A percentile compares a stretch with the other conserved stretches of the same genome.
Evolutionary conservation across 2,888 invertebrate genomes (phyloP).

Genomic region (Sarcophaga subvicina): DNA sequence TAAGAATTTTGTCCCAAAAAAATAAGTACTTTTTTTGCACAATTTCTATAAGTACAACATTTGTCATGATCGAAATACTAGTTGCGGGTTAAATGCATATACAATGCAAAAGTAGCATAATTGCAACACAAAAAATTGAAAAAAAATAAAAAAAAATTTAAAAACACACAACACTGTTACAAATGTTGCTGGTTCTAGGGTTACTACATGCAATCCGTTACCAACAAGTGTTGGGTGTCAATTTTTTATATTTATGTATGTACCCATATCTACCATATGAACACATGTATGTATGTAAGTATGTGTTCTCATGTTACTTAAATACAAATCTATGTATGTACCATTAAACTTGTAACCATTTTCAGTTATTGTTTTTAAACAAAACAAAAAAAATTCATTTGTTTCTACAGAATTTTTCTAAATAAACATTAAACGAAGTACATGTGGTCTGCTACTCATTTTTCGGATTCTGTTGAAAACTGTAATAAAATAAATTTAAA

Average conservation of each 20-base stretch:
- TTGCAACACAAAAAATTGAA: neutral
- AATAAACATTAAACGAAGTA: neutral
- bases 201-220: neutral
- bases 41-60: neutral
- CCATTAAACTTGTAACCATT: conserved; percentile 12
- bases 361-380: neutral
- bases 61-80: conserved; percentile 2
- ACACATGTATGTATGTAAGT: neutral
- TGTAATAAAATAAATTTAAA: neutral
- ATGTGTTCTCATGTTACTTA: neutral
- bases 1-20: neutral
- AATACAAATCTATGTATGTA: neutral
- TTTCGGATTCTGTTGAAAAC: conserved; percentile 22
- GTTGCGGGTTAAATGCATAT: conserved; percentile 15
- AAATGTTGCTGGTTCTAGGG: conserved; percentile 9
- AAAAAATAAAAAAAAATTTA: neutral
- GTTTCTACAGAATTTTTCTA: neutral
- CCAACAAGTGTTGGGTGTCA: conserved; percentile 55
- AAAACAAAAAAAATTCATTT: neutral
- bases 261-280: conserved; percentile 1
- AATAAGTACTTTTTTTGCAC: neutral
- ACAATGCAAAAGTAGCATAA: neutral
- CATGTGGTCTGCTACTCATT: conserved; percentile 6
- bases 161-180: neutral
- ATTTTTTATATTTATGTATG: conserved; percentile 18